phyloP scores from a whole-genome alignment of 2,888 invertebrate genomes.

The Drosophila siamana region DNA sequence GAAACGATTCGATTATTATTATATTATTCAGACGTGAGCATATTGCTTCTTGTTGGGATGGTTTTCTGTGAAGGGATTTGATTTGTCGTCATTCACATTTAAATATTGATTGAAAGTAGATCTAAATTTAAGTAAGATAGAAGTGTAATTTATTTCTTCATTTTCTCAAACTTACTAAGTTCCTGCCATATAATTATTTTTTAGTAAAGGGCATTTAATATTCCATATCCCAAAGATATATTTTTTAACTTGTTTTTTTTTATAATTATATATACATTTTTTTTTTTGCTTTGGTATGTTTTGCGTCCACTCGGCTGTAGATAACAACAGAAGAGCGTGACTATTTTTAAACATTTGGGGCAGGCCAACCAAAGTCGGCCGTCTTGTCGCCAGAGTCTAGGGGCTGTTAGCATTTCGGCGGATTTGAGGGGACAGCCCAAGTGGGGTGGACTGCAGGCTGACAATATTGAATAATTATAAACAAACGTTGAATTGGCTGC shows the following conservation, averaged over 20 bases:
- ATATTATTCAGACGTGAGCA: neutral
- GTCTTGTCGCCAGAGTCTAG: slow-evolving; percentile 64
- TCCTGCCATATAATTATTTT: neutral
- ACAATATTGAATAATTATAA: slow-evolving; percentile 69
- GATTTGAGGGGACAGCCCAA: slow-evolving; percentile 19
- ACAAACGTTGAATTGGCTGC: slow-evolving; percentile 57
- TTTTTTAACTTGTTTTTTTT: slow-evolving; percentile 1
- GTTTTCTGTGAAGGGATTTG: neutral
- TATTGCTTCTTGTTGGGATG: neutral
- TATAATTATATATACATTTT: slow-evolving; percentile 13
- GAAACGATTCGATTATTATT: neutral
- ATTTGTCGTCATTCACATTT: no score
- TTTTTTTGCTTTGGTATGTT: slow-evolving; percentile 41
- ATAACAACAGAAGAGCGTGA: slow-evolving; percentile 64
- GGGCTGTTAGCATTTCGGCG: slow-evolving; percentile 6
- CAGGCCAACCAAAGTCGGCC: slow-evolving; percentile 60
- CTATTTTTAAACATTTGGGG: slow-evolving; percentile 79
- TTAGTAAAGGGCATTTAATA: slow-evolving; percentile 4
- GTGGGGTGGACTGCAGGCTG: slow-evolving; percentile 30
- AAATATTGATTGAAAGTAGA: no score
- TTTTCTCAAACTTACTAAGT: no score
- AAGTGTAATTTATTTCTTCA: no score
- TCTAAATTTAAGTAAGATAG: no score
- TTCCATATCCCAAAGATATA: neutral
- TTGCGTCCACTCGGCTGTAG: slow-evolving; percentile 50